These are phyloP conservation scores for Trigoniulus corallinus DNA, from an alignment of 1,140 invertebrate species.

Conservation along the genomic window DNA sequence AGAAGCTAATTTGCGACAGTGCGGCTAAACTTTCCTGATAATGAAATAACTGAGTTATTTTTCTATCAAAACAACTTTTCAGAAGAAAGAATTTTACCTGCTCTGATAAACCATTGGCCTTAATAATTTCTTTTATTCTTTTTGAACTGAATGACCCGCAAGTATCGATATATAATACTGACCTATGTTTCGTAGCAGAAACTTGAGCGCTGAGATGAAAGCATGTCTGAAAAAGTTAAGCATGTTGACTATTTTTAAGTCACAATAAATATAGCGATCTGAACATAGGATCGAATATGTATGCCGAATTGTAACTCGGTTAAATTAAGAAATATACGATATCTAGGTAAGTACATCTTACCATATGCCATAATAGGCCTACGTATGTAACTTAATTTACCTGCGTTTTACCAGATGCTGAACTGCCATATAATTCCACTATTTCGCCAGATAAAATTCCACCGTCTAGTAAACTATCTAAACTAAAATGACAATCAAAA, in stretches of 20 bases:
- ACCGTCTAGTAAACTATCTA: not conserved
- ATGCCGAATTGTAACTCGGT: too few species aligned
- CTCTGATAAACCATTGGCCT: not conserved
- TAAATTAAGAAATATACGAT: too few species aligned
- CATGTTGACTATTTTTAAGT: too few species aligned
- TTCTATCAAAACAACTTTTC: too few species aligned
- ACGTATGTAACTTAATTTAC: not conserved
- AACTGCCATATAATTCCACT: not conserved
- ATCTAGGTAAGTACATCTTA: too few species aligned
- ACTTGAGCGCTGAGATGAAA: not conserved
- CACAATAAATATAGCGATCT: too few species aligned
- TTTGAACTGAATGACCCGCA: not conserved
- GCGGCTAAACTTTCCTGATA: too few species aligned
- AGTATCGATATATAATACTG: not conserved
- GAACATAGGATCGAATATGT: too few species aligned
- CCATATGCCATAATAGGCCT: not conserved
- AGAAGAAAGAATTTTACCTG: not conserved
- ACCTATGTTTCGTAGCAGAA: not conserved
- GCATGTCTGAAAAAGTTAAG: not conserved
- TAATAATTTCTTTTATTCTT: not conserved
- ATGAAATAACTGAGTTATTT: too few species aligned
- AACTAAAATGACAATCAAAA: not conserved
- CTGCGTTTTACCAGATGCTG: not conserved
- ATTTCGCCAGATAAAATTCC: not conserved
- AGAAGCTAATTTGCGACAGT: too few species aligned